Evolutionary conservation across 2,797 vertebrate genomes (phyloP).

Genomic region (Sebastes ruberrimus): DNA sequence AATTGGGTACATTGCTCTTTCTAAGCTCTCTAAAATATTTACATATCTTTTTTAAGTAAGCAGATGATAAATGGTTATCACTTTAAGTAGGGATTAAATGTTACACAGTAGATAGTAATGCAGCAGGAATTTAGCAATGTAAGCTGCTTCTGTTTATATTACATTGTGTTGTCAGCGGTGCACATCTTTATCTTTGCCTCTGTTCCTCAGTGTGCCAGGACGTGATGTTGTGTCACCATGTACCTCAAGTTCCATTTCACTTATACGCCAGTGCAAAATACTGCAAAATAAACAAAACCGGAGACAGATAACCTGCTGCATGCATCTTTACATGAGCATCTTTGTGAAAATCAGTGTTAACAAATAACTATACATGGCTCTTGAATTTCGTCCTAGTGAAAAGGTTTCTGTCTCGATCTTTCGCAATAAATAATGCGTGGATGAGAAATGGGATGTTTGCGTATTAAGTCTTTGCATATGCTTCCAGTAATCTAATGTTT

Average conservation of each 20-base stretch:
- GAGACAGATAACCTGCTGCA: not conserved
- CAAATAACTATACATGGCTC: too few relatives aligned
- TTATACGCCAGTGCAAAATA: not conserved
- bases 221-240: not conserved
- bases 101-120: not conserved
- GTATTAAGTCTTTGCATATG: fast-evolving
- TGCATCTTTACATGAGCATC: not conserved
- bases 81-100: not conserved
- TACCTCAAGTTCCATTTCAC: not conserved
- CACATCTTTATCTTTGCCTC: not conserved
- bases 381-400: not conserved
- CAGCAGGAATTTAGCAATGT: not conserved
- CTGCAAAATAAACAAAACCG: not conserved
- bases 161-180: not conserved
- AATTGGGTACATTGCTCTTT: not conserved
- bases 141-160: constrained; percentile 13
- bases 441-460: not conserved
- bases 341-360: not conserved
- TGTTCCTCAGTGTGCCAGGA: not conserved
- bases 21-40: not conserved
- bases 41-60: not conserved
- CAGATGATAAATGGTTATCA: not conserved
- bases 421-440: not conserved
- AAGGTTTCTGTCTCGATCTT: not conserved
- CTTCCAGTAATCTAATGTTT: not conserved